phyloP scores from a whole-genome alignment of 2,797 vertebrate species.

The Halcyon chelicuti region DNA sequence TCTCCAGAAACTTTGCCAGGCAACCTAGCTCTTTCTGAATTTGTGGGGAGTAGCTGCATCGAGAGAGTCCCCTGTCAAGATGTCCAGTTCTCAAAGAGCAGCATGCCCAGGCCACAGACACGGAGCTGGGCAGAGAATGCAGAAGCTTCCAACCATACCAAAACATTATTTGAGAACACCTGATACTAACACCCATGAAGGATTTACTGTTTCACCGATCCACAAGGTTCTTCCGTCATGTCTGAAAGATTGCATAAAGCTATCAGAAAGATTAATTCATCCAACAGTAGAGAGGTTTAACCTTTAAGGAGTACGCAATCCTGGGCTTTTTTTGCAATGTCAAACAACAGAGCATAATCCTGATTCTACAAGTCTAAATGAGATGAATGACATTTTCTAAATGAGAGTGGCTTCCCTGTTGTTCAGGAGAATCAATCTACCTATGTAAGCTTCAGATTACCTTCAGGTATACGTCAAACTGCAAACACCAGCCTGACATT shows the following conservation, averaged over 20 bases:
- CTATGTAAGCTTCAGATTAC: background rate
- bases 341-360: background rate
- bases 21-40: background rate
- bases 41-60: accelerated
- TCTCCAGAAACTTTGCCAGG: background rate
- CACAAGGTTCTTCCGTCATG: background rate
- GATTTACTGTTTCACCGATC: background rate
- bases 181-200: background rate
- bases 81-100: background rate
- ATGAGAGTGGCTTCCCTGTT: background rate
- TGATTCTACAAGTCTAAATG: background rate
- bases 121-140: accelerated
- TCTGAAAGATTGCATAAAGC: background rate
- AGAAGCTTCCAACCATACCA: background rate
- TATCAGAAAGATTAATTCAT: conserved; percentile 1
- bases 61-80: too few relatives aligned
- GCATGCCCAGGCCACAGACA: background rate
- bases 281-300: background rate
- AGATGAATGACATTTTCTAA: conserved; percentile 1
- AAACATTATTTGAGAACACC: background rate
- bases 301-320: background rate
- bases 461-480: background rate
- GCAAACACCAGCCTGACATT: background rate
- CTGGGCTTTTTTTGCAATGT: background rate
- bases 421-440: background rate